Base-by-base conservation (phyloP, 2,797 vertebrate species). In the Chelon auratus region DNA sequence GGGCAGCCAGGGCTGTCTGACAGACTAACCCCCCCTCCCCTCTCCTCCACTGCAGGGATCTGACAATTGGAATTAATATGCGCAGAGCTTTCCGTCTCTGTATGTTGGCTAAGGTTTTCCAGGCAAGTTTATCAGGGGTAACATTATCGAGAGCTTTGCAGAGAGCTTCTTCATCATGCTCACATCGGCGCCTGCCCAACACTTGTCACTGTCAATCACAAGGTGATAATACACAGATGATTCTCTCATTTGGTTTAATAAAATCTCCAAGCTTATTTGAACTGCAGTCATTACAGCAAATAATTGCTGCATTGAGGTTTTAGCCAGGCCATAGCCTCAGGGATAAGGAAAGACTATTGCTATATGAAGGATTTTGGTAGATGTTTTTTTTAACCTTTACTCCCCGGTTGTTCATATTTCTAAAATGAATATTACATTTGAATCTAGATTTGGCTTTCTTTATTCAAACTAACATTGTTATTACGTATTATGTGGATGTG, bases 221-320 rank as follows among this genome's bases (percentile, higher is more conserved):
- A 93, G 91, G 95, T 95, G 97, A 97, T 98, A 98, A 99, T 96
- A 97, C 96, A 96, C 96, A 95, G 94, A 96, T 96, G 96, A 97
- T 96, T 97, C 96, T 96, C 97, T 98, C 97, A 98, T 98, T 98
- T 98, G 97, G 96, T 98, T 98, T 98, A 98, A 98, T 99, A 98
- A 98, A 98, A 98, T 98, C 96, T 97, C 95, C 90, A 92, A 96
- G 96, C 96, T 98, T 98, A 98, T 98, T 97, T 97, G 95, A 96
- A 96, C 95, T 92, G 96, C 96, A 96, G 95, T 97, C 96, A 97
- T 98, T 98, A 97, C 96, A 96, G 95, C 96, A 93, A 96, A 95
- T 99, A 98, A 99, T 98, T 99, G 97, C 96, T 87, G 95, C 95
- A 93, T 93, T 85, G 96, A 96, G 96, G 95, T 96, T 96, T 96